Conservation (phyloP, 2,797 vertebrate genomes). For the Megaceryle alcyon region DNA sequence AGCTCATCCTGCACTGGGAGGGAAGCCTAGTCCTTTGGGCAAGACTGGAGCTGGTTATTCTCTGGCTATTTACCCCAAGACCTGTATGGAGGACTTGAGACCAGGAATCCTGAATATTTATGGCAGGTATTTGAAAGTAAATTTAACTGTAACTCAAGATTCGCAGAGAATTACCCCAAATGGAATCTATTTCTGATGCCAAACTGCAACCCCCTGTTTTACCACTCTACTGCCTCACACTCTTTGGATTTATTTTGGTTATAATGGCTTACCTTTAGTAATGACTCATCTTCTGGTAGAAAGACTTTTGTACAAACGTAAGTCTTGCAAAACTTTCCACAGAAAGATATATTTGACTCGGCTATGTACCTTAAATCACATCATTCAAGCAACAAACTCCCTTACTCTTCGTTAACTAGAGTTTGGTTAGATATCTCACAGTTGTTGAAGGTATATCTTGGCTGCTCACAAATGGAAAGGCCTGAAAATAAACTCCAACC, state of each 20-base stretch:
- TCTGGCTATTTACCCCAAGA: not conserved
- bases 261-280: not conserved
- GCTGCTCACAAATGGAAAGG: not conserved
- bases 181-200: not conserved
- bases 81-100: accelerated
- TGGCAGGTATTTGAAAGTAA: not conserved
- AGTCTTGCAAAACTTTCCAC: not conserved
- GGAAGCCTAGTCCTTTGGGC: not conserved
- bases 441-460: not conserved
- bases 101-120: not conserved
- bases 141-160: not conserved
- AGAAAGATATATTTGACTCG: not conserved
- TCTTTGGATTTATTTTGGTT: not conserved
- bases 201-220: not conserved
- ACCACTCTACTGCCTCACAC: accelerated
- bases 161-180: not conserved
- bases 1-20: accelerated
- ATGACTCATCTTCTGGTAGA: not conserved
- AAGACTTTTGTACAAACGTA: not conserved
- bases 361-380: not conserved
- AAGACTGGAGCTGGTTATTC: not conserved
- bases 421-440: not conserved
- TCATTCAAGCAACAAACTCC: not conserved
- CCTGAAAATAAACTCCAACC: not conserved
- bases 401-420: not conserved